Evolutionary conservation across 1,140 invertebrate genomes (phyloP).

Genomic region (Pachyrhynchus sulphureomaculatus): DNA sequence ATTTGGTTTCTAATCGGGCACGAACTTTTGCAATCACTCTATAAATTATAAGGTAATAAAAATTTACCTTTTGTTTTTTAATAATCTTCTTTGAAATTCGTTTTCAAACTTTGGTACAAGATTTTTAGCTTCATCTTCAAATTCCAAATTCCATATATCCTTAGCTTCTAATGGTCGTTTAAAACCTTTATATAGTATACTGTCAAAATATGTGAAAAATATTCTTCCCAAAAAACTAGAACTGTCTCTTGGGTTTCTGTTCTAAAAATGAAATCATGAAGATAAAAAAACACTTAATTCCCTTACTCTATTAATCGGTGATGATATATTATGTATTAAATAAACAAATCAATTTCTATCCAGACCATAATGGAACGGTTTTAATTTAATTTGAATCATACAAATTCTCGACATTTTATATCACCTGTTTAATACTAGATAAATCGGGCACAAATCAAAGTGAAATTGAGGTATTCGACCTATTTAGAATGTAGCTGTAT

Average conservation of each 20-base stretch:
- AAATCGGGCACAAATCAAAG: too few relatives aligned
- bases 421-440: too few relatives aligned
- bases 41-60: too few relatives aligned
- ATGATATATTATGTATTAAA: too few relatives aligned
- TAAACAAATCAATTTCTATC: too few relatives aligned
- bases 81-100: slow-evolving; percentile 64
- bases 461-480: neutral
- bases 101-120: slow-evolving; percentile 83
- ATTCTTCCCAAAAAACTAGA: slow-evolving; percentile 87
- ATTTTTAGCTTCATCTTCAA: slow-evolving; percentile 74
- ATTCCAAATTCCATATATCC: slow-evolving; percentile 89
- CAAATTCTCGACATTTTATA: too few relatives aligned
- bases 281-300: too few relatives aligned
- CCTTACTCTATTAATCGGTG: too few relatives aligned
- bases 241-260: slow-evolving; percentile 80
- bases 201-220: slow-evolving; percentile 89
- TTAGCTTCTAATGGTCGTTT: slow-evolving; percentile 73
- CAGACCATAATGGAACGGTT: too few relatives aligned
- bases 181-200: slow-evolving; percentile 79
- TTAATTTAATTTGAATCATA: too few relatives aligned
- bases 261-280: slow-evolving; percentile 61
- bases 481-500: neutral
- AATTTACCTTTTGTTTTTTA: neutral
- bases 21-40: too few relatives aligned
- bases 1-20: too few relatives aligned